Conservation (phyloP, 1,140 invertebrate genomes). For the Brachionus koreanus region DNA sequence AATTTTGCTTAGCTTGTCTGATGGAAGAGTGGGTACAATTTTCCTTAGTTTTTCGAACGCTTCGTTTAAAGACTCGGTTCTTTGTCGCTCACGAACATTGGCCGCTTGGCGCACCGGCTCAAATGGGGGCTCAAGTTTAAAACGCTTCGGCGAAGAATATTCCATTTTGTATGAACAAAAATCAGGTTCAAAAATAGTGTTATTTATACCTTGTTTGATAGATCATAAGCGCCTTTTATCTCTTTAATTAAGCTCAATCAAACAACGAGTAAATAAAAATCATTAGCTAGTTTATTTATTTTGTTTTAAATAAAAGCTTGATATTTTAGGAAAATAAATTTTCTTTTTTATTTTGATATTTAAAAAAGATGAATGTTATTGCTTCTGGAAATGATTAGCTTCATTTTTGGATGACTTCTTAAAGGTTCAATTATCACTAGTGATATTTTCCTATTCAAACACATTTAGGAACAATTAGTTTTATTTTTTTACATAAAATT, state of each 20-base stretch:
- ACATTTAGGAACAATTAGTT: background rate
- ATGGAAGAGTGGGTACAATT: conserved; percentile 45
- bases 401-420: background rate
- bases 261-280: conserved; percentile 20
- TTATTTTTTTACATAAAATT: background rate
- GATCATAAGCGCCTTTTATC: conserved; percentile 7
- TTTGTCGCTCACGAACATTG: conserved; percentile 36
- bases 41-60: conserved; percentile 44
- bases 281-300: conserved; percentile 19
- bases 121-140: background rate
- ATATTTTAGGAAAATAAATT: background rate
- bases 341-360: conserved; percentile 19
- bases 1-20: conserved; percentile 46
- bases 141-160: background rate
- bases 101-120: conserved; percentile 16
- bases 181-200: background rate
- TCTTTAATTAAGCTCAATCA: conserved; percentile 29
- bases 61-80: conserved; percentile 45
- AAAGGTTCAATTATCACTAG: background rate
- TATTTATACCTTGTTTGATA: conserved; percentile 8
- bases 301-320: conserved; percentile 4
- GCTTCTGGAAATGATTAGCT: conserved; percentile 21
- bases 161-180: background rate
- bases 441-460: background rate
- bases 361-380: background rate